phyloP scores from a whole-genome alignment of 2,888 invertebrate species.

The Noctua janthe region DNA sequence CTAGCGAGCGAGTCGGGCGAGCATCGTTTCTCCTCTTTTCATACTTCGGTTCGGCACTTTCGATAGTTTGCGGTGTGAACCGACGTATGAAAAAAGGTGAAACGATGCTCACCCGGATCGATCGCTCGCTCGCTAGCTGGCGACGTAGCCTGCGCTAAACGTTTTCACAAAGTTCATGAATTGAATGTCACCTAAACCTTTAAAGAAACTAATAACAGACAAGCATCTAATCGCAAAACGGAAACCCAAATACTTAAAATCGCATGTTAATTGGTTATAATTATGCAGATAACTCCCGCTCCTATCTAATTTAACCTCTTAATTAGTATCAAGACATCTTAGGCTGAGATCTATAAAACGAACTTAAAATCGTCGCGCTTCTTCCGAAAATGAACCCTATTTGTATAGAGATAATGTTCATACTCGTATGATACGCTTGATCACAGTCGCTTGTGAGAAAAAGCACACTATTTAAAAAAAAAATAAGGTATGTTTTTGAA shows the following conservation, averaged over 20 bases:
- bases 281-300: constrained; percentile 28
- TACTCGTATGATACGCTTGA: not conserved
- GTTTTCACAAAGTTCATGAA: not conserved
- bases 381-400: not conserved
- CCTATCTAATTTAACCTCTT: constrained; percentile 40
- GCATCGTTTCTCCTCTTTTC: too few species aligned
- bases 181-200: not conserved
- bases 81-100: too few species aligned
- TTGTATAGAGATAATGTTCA: not conserved
- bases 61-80: too few species aligned
- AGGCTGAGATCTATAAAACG: not conserved
- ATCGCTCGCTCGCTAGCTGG: too few species aligned
- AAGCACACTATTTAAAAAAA: rapidly evolving
- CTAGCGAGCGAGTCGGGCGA: too few species aligned
- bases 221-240: constrained; percentile 11
- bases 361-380: not conserved
- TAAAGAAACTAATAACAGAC: constrained; percentile 4
- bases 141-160: not conserved
- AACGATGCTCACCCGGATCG: too few species aligned
- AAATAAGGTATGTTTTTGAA: not conserved
- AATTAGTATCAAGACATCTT: constrained; percentile 56
- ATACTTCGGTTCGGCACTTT: too few species aligned
- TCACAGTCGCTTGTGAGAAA: not conserved
- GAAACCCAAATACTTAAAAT: constrained; percentile 23
- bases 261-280: constrained; percentile 21